phyloP scores from a whole-genome alignment of 2,797 vertebrate species.

The Spizella passerina region DNA sequence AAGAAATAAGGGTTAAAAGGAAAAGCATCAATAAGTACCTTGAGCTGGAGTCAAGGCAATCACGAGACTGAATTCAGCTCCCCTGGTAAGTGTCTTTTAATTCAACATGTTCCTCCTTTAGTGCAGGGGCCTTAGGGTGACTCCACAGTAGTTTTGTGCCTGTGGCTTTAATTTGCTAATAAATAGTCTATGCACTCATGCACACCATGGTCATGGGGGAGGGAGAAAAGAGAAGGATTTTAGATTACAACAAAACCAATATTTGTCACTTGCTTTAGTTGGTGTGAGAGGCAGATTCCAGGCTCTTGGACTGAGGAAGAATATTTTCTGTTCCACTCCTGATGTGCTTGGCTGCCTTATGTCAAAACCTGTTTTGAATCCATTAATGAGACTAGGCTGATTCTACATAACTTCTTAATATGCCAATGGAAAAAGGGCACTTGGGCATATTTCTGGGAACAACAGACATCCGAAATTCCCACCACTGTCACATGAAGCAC shows the following conservation, averaged over 20 bases:
- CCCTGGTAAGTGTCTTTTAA: background rate
- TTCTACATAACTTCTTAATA: background rate
- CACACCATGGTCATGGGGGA: background rate
- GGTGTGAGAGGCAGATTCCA: constrained; percentile 17
- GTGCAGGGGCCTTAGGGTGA: background rate
- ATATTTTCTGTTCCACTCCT: constrained; percentile 37
- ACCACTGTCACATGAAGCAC: background rate
- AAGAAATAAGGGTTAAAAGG: constrained; percentile 21
- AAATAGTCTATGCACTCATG: background rate
- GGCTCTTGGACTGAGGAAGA: background rate
- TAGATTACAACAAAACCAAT: background rate
- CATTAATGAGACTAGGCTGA: background rate
- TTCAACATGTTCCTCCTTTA: background rate
- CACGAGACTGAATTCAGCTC: background rate
- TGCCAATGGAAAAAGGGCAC: background rate
- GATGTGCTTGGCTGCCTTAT: background rate
- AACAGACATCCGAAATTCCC: background rate
- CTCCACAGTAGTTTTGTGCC: background rate
- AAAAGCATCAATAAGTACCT: background rate
- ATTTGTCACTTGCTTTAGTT: constrained; percentile 10
- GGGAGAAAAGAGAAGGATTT: background rate
- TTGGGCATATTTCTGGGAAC: background rate
- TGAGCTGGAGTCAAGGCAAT: background rate
- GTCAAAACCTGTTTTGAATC: constrained; percentile 35
- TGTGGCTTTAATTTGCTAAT: constrained; percentile 24